Evolutionary conservation across 2,888 invertebrate genomes (phyloP).

Genomic region (Pyrgus malvae): DNA sequence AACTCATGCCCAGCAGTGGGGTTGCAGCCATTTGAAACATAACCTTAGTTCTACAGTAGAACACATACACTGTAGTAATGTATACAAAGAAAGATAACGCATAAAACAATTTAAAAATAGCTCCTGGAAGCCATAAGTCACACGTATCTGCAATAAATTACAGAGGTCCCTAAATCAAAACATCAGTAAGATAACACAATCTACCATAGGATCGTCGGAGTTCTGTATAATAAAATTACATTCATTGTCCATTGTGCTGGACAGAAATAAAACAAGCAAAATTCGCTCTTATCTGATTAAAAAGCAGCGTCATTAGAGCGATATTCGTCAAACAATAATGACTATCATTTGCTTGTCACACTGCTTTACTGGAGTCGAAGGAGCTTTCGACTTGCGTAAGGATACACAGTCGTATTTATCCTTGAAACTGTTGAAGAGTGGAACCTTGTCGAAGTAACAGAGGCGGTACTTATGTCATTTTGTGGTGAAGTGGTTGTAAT

Average conservation of each 20-base stretch:
- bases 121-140: constrained; percentile 12
- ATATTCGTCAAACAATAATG: constrained; percentile 54
- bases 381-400: constrained; percentile 29
- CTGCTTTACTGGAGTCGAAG: constrained; percentile 28
- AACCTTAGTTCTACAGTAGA: too few relatives aligned
- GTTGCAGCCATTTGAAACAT: too few relatives aligned
- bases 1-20: too few relatives aligned
- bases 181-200: constrained; percentile 26
- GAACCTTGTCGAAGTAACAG: constrained; percentile 37
- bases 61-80: too few relatives aligned
- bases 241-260: constrained; percentile 49
- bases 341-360: constrained; percentile 57
- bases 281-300: constrained; percentile 50
- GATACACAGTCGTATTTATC: constrained; percentile 34
- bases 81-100: background rate
- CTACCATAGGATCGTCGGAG: constrained; percentile 4
- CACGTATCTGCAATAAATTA: constrained; percentile 22
- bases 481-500: constrained; percentile 35
- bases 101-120: background rate
- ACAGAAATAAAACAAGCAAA: constrained; percentile 48
- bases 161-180: constrained; percentile 16
- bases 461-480: constrained; percentile 21
- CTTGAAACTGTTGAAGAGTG: constrained; percentile 15
- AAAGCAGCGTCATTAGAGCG: constrained; percentile 50
- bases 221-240: constrained; percentile 25